phyloP scores from a whole-genome alignment of 64 coral and sea anemone species.

The Cladopsammia gracilis region DNA sequence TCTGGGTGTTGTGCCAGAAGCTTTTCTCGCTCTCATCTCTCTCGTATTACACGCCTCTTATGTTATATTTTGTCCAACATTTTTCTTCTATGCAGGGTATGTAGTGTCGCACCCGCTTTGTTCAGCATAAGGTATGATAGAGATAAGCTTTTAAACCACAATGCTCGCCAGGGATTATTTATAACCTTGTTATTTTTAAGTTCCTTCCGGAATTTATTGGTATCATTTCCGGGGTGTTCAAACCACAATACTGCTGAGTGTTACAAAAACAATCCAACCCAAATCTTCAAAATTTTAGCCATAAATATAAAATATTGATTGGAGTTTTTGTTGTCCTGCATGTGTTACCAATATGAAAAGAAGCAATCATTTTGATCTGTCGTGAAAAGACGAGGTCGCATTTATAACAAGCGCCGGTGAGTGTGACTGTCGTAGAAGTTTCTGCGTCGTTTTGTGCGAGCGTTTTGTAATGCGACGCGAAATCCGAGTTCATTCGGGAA shows the following conservation, averaged over 20 bases:
- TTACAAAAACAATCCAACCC: neutral
- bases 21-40: no score
- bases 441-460: no score
- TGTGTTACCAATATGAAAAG: neutral
- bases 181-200: neutral
- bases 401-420: no score
- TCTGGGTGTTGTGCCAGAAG: no score
- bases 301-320: conserved; percentile 20
- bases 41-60: no score
- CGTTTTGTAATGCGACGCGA: neutral
- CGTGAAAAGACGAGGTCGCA: no score
- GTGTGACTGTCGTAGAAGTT: no score
- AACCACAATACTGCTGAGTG: neutral
- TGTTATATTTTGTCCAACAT: no score
- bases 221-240: neutral
- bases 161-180: neutral
- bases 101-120: neutral
- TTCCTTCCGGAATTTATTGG: neutral
- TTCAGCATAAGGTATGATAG: neutral
- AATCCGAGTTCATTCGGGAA: neutral
- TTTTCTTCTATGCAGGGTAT: no score
- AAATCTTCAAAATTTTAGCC: neutral
- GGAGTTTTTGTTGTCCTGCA: neutral
- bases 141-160: conserved; percentile 4
- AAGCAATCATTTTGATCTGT: neutral